Base-by-base conservation (phyloP, 2,797 vertebrate species). In the Avahi laniger region DNA sequence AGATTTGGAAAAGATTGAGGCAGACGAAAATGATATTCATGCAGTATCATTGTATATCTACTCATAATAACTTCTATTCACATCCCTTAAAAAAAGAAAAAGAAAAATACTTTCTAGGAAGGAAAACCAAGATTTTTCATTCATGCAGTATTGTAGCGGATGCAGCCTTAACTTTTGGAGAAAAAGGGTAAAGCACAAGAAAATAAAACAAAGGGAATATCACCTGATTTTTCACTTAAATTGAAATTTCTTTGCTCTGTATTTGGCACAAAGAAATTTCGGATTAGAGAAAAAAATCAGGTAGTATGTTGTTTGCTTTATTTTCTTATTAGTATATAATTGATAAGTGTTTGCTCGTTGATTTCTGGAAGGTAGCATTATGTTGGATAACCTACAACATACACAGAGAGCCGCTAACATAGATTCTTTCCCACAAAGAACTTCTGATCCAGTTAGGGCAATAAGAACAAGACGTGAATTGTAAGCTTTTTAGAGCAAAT, bases 1-100 rank as follows among this genome's bases (percentile, higher is more conserved):
- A 57, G 26, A 26, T 73, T 93, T 94, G 30, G 41, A 84, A 94
- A 78, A 89, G 13, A 83, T 91, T 85, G 82, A 75, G 67, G 14
- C 4, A 46, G 50, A 70, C 9, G 8, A 94, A 86, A 90, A 41
- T 15, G 7, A 95, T 92, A 61, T 61, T 70, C 46, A 35, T 35
- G 46, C 10, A 67, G 3, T 54, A 52, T 43, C 4, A 88, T 2
- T 63, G 24, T 57, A 52, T 43, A 72, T n/a, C 22, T 52, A 75
- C 76, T 79, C 41, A 76, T 38, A 69, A 69, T 24, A 70, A 92
- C 54, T 52, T 63, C 59, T 33, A 84, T 30, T 46, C n/a, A 54
- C 41, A 24, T n/a, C 41, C 59, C 20, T 59, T 59, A 28, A 41
- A 93, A 72, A 80, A 59, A 70, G 26, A 38, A 89, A 70, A 73